These are phyloP conservation scores for Brachyptera risi DNA, from an alignment of 2,888 invertebrate species.

Conservation along the genomic window DNA sequence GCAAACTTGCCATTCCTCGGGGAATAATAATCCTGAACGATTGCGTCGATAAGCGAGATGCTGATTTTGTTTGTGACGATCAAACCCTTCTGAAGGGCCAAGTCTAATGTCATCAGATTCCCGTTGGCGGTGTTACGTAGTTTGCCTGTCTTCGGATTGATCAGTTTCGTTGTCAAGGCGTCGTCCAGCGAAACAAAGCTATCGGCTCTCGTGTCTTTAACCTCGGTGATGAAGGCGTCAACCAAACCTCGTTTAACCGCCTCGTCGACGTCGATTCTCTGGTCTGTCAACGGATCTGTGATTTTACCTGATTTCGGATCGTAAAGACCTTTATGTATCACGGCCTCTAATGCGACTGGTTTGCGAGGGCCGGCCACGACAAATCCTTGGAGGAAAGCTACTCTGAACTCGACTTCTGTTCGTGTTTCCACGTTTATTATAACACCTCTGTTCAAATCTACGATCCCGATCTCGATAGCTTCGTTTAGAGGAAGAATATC, in stretches of 20 bases:
- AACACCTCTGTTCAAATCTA: slow-evolving; percentile 69
- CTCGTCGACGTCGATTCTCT: slow-evolving; percentile 67
- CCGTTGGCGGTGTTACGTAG: slow-evolving; percentile 69
- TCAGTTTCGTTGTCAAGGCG: slow-evolving; percentile 64
- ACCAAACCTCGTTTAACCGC: slow-evolving; percentile 75
- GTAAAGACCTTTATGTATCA: slow-evolving; percentile 66
- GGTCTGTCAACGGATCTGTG: slow-evolving; percentile 66
- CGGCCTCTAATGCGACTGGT: slow-evolving; percentile 74
- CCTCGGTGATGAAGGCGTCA: slow-evolving; percentile 74
- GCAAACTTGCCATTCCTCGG: slow-evolving; percentile 69
- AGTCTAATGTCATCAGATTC: slow-evolving; percentile 62
- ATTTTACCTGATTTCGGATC: slow-evolving; percentile 66
- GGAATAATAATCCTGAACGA: slow-evolving; percentile 72
- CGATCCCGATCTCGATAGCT: slow-evolving; percentile 73
- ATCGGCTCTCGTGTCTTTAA: slow-evolving; percentile 70
- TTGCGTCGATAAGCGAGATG: slow-evolving; percentile 67
- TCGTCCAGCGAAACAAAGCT: slow-evolving; percentile 69
- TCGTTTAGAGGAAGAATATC: slow-evolving; percentile 73
- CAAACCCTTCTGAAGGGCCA: slow-evolving; percentile 64
- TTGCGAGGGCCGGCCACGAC: slow-evolving; percentile 63
- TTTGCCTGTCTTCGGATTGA: slow-evolving; percentile 66
- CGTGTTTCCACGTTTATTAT: slow-evolving; percentile 67
- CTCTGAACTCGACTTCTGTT: slow-evolving; percentile 62
- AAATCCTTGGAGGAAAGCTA: slow-evolving; percentile 66
- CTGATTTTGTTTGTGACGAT: slow-evolving; percentile 67